These are phyloP conservation scores for Procavia capensis DNA, from an alignment of 2,113 vertebrate species.

Conservation along the genomic window DNA sequence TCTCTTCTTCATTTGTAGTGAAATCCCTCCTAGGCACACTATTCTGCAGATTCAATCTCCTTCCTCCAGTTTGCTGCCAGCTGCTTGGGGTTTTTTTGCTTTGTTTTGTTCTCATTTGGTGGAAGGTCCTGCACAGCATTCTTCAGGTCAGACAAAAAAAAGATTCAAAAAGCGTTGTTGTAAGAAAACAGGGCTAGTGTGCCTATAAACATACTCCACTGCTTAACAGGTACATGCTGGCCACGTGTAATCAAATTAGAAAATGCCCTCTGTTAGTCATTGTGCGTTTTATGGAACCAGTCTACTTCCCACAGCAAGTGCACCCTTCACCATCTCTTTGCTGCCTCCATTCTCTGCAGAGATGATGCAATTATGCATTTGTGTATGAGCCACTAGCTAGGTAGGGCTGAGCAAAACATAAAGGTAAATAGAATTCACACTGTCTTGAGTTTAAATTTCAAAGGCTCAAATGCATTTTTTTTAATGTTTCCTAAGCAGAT, in stretches of 20 bases:
- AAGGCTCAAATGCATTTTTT: background rate
- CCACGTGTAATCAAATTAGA: background rate
- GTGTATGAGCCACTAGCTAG: background rate
- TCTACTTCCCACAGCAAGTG: background rate
- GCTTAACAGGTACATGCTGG: background rate
- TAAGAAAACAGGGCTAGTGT: background rate
- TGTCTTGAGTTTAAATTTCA: background rate
- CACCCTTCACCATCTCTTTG: background rate
- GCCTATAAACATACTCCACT: background rate
- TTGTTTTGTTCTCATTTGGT: slow-evolving; percentile 35
- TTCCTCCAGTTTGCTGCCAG: slow-evolving; percentile 14
- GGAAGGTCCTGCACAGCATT: slow-evolving; percentile 18
- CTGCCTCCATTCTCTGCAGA: background rate
- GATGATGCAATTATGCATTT: background rate
- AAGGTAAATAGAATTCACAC: background rate
- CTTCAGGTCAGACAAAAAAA: slow-evolving; percentile 12
- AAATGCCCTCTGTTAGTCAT: background rate
- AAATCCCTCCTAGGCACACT: background rate
- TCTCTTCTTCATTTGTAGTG: background rate
- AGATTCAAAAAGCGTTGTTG: background rate
- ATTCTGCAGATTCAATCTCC: slow-evolving; percentile 9
- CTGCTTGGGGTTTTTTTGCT: slow-evolving; percentile 23
- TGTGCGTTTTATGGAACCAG: background rate
- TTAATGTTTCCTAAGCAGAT: background rate
- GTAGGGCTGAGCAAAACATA: background rate